Evolutionary conservation across 2,888 invertebrate genomes (phyloP).

Genomic region (Incurvaria masculella): DNA sequence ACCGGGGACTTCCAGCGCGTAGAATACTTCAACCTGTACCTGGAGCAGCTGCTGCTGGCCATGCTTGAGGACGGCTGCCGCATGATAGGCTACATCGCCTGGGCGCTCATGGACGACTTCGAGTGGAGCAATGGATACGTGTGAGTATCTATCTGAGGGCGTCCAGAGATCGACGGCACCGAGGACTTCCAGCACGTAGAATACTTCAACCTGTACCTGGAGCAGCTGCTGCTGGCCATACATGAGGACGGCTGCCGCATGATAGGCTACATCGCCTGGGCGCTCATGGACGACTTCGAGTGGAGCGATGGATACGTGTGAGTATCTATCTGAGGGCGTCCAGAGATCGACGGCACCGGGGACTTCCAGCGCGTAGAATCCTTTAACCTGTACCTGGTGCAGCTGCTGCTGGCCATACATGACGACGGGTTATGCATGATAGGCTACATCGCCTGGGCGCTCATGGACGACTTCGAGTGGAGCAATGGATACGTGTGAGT

Average conservation of each 20-base stretch:
- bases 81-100: constrained; percentile 55
- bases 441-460: constrained; percentile 61
- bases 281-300: constrained; percentile 62
- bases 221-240: constrained; percentile 36
- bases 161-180: constrained; percentile 43
- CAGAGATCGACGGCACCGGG: constrained; percentile 41
- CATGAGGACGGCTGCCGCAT: constrained; percentile 41
- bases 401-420: constrained; percentile 34
- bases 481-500: constrained; percentile 45
- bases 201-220: constrained; percentile 48
- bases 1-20: constrained; percentile 42
- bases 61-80: constrained; percentile 40
- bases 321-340: too few species aligned
- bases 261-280: constrained; percentile 59
- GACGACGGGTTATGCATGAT: constrained; percentile 41
- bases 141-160: too few species aligned
- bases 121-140: constrained; percentile 56
- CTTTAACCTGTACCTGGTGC: constrained; percentile 44
- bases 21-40: constrained; percentile 49
- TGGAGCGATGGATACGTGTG: constrained; percentile 53
- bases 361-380: constrained; percentile 50
- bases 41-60: constrained; percentile 37
- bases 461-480: constrained; percentile 65
- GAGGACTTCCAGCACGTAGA: constrained; percentile 45
- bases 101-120: constrained; percentile 63